phyloP scores from a whole-genome alignment of 2,888 invertebrate genomes.

The Metacarcinus magister region DNA sequence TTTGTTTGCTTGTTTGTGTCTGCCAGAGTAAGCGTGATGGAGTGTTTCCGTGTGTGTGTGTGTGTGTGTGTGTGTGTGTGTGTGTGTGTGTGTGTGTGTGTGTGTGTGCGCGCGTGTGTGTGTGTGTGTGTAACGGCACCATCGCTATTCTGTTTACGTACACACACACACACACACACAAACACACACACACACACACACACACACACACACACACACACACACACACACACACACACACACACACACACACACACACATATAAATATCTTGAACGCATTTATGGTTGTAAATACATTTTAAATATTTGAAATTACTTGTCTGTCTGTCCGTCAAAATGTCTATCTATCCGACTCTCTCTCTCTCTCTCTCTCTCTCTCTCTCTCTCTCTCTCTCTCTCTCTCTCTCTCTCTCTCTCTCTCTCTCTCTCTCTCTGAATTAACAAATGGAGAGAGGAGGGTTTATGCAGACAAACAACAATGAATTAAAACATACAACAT shows the following conservation, averaged over 20 bases:
- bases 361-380: too few species aligned
- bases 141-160: not conserved
- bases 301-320: not conserved
- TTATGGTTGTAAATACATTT: not conserved
- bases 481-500: not conserved
- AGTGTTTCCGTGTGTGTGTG: constrained; percentile 44
- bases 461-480: constrained; percentile 15
- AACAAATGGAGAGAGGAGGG: constrained; percentile 14
- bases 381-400: too few species aligned
- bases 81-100: constrained; percentile 51
- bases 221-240: constrained; percentile 57
- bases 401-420: not conserved
- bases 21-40: constrained; percentile 7
- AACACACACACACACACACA: too few species aligned
- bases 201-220: not conserved
- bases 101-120: not conserved
- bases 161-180: not conserved
- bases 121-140: not conserved
- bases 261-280: not conserved
- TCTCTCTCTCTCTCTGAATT: constrained; percentile 26
- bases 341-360: too few species aligned
- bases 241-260: constrained; percentile 38
- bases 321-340: not conserved
- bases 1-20: constrained; percentile 10
- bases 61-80: constrained; percentile 66